Base-by-base conservation (phyloP, 2,797 vertebrate genomes). In the Danio tinwini region DNA sequence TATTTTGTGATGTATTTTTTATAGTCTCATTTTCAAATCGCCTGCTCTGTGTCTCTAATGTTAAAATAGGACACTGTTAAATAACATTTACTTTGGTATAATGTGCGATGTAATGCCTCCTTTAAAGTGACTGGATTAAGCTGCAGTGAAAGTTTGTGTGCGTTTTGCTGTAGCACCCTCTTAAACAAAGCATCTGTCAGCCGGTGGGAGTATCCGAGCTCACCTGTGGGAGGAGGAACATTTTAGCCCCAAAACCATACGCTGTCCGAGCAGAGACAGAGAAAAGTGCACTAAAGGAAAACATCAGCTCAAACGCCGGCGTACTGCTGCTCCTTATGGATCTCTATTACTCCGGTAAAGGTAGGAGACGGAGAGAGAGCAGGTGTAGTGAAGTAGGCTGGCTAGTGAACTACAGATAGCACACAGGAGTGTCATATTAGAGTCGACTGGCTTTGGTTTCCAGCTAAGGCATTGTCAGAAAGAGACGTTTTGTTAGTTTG, bases 311-410 rank as follows among this genome's bases (percentile, higher is more conserved):
- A 50, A 58, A 64, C 29, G 61, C 49, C 81, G 53, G 59, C 37
- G 58, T 49, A 45, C 13, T 10, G 58, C 37, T 52, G 44, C 11
- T 17, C 76, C 86, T 83, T 90, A 91, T 94, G 93, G 90, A 91
- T 71, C 88, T 80, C 67, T 92, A 88, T 87, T 90, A 0, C 86
- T 91, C 91, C 0, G 90, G 85, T 86, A 93, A 95, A 94, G 94
- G 94, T 95, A 93, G 88, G 92, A 50, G 14, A 72, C n/a, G 55
- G 7, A 71, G 29, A 88, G 82, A 52, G 21, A 88, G 88, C 80
- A 86, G 82, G 82, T 19, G 76, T 83, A 85, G 80, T 59, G 56
- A 56, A 44, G 14, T 55, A 44, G 19, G 21, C 69, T 62, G 37
- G 52, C 40, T 50, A 13, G 70, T 11, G 40, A 61, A 63, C 59